These are phyloP conservation scores for Leptodactylus fuscus DNA, from an alignment of 2,113 vertebrate genomes.

Conservation along the genomic window DNA sequence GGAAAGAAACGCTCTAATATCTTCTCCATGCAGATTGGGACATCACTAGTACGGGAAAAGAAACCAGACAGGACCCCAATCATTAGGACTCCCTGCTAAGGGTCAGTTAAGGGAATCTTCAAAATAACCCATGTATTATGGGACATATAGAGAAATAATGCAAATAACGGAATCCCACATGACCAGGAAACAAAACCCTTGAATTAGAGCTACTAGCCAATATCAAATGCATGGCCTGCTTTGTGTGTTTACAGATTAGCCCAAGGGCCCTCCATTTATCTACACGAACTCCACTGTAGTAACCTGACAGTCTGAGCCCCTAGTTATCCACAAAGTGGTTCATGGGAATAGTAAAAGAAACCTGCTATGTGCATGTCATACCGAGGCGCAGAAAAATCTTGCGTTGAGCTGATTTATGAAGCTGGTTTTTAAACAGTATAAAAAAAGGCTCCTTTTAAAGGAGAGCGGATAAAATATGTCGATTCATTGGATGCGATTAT, in stretches of 20 bases:
- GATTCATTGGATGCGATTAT: conserved; percentile 53
- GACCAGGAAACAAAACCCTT: conserved; percentile 10
- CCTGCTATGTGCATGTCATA: conserved; percentile 49
- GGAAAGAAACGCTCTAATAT: conserved; percentile 55
- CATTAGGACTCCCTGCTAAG: conserved; percentile 6
- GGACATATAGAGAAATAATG: conserved; percentile 36
- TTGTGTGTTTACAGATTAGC: conserved; percentile 1
- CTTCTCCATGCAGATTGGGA: conserved; percentile 58
- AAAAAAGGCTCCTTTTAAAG: conserved; percentile 62
- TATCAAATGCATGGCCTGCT: conserved; percentile 42
- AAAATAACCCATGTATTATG: conserved; percentile 21
- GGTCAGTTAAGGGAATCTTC: not conserved
- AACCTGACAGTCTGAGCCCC: conserved; percentile 17
- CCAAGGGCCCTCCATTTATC: conserved; percentile 29
- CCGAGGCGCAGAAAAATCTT: conserved; percentile 43
- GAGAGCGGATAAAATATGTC: conserved; percentile 61
- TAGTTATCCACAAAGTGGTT: conserved; percentile 37
- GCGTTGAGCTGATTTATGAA: conserved; percentile 58
- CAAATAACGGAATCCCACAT: conserved; percentile 49
- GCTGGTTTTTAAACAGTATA: conserved; percentile 58
- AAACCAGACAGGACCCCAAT: conserved; percentile 30
- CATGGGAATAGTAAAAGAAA: conserved; percentile 31
- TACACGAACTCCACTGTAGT: not conserved
- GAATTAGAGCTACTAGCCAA: conserved; percentile 33
- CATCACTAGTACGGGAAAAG: conserved; percentile 44